Evolutionary conservation across 1,140 invertebrate genomes (phyloP).

Genomic region (Harlomillsia oculata): DNA sequence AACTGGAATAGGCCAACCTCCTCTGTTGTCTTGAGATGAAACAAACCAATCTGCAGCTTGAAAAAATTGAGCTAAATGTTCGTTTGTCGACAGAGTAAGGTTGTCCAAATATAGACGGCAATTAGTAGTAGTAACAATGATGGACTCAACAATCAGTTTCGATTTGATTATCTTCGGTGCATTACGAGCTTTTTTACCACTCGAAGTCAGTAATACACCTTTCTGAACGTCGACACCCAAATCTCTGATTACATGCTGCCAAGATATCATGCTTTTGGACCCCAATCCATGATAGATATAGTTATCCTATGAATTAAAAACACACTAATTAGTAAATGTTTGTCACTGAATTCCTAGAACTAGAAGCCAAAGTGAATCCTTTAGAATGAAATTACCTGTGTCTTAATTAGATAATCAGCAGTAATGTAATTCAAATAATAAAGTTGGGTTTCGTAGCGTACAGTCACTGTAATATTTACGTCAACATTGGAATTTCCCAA

Average conservation of each 20-base stretch:
- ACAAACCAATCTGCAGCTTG: constrained; percentile 90
- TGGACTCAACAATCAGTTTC: constrained; percentile 37
- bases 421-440: constrained; percentile 32
- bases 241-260: constrained; percentile 76
- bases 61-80: constrained; percentile 81
- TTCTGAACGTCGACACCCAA: constrained; percentile 86
- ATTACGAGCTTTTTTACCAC: constrained; percentile 31
- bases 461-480: constrained; percentile 21
- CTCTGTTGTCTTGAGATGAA: constrained; percentile 67
- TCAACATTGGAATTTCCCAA: neutral
- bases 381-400: constrained; percentile 10
- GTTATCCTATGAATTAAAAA: constrained; percentile 52
- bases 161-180: constrained; percentile 35
- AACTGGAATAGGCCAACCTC: constrained; percentile 84
- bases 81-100: constrained; percentile 66
- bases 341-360: too few relatives aligned
- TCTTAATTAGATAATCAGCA: constrained; percentile 26
- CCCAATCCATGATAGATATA: constrained; percentile 84
- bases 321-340: too few relatives aligned
- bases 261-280: constrained; percentile 48
- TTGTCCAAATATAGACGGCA: constrained; percentile 72
- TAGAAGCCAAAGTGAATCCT: neutral
- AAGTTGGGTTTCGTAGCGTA: constrained; percentile 25
- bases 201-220: constrained; percentile 49
- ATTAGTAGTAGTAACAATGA: constrained; percentile 43